Percentiles rank a stretch among this genome's conserved stretches.
phyloP scores from a whole-genome alignment of 2,888 invertebrate species.

The Lasioglossum lativentre region DNA sequence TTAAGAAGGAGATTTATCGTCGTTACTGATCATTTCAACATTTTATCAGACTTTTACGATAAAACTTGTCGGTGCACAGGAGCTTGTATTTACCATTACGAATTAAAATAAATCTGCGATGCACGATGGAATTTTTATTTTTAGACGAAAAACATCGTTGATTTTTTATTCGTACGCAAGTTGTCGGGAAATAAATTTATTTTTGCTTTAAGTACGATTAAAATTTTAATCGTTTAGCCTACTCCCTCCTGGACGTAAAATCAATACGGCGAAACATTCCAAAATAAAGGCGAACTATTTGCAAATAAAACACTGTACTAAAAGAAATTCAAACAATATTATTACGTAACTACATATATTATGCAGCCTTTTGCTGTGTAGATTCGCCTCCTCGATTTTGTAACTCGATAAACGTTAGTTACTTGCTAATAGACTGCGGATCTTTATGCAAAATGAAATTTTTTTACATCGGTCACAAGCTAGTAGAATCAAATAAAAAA shows the following conservation, averaged over 20 bases:
- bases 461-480: too few species aligned
- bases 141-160: not conserved
- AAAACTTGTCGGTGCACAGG: not conserved
- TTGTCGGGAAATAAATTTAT: not conserved
- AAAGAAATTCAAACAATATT: too few species aligned
- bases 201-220: not conserved
- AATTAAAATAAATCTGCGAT: not conserved
- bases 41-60: not conserved
- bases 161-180: not conserved
- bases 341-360: not conserved
- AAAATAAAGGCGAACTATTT: not conserved
- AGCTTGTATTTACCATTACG: not conserved
- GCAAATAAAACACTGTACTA: not conserved
- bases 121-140: not conserved
- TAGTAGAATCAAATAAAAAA: too few species aligned
- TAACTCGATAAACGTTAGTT: not conserved
- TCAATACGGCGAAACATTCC: not conserved
- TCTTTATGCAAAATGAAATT: too few species aligned
- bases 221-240: not conserved
- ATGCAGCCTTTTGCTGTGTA: not conserved
- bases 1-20: constrained; percentile 12
- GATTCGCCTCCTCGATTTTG: not conserved
- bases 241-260: not conserved
- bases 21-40: constrained; percentile 4
- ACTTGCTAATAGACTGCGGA: too few species aligned